Evolutionary conservation across 53 echinoderm and acorn worm species (phyloP), one percentile per base, ranked within the genome.

Genomic region (Antedon mediterranea): DNA sequence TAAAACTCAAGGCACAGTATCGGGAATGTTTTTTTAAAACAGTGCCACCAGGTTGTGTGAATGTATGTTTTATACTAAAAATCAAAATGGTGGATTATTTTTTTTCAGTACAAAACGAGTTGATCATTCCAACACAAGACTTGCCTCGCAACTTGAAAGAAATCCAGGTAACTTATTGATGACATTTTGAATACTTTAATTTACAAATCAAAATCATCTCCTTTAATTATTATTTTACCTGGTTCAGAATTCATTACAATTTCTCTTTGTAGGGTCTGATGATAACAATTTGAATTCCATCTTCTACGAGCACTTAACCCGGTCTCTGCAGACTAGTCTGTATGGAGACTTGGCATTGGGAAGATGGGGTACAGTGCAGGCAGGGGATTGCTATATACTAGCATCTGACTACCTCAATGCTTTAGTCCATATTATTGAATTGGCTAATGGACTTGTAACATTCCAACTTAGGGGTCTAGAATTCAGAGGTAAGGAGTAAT

Each of bases 391-490:
- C 83, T 97, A 85, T 82, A 92, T 97, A 72, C 44, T 97, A n/a
- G 97, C 92, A 28, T 97, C 97, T 13, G 97, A 97, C 83, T 92
- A 92, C 33, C 90, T 97, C 80, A 97, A 97, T 83, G 97, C 97
- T 41, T 86, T 97, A 74, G 91, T 94, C 15, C 91, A 94, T 73
- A 80, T 94, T 34, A 85, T 94, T 28, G 97, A 97, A 84, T 83
- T 97, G 28, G 97, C 92, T 26, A 92, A 92, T 76, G 97, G 97
- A 13, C 86, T 97, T 71, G 86, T 92, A 26, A 97, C 97, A 43
- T 97, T 97, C 76, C 97, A 97, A 78, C 89, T 97, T 20, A 85
- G 97, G 43, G 97, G 97, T 8, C 81, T 97, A 33, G 97, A 97
- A 81, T 95, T 97, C 72, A 97, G 92, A 88, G 97, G 97, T 92